phyloP scores from a whole-genome alignment of 2,113 vertebrate genomes.

The Trematocara unimaculatum region DNA sequence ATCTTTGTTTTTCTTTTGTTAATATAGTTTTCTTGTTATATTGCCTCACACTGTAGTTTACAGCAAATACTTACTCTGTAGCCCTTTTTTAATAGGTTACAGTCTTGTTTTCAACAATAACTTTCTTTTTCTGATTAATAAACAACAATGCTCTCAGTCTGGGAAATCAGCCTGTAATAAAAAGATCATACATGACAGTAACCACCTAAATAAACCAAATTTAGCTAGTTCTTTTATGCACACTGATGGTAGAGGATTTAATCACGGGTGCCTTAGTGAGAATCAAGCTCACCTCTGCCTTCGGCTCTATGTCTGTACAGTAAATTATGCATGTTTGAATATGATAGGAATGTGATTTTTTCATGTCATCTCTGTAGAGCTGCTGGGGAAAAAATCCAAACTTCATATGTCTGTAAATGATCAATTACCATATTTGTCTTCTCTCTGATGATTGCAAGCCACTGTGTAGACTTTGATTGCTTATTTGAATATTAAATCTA shows the following conservation, averaged over 20 bases:
- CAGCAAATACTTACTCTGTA: background rate
- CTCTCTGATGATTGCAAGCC: constrained; percentile 30
- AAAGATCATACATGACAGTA: background rate
- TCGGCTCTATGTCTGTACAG: constrained; percentile 18
- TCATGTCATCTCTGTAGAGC: background rate
- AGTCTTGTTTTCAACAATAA: background rate
- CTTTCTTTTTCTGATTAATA: background rate
- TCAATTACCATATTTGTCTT: background rate
- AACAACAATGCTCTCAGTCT: background rate
- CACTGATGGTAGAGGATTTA: background rate
- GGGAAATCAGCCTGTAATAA: background rate
- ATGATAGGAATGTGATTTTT: constrained; percentile 10
- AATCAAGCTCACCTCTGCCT: constrained; percentile 14
- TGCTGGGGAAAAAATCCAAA: background rate
- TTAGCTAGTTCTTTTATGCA: background rate
- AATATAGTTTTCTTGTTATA: background rate
- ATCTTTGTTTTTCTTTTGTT: background rate
- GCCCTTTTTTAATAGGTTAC: background rate
- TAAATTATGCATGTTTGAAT: constrained; percentile 14
- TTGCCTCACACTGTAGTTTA: background rate
- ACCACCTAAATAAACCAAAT: background rate
- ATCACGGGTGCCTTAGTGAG: constrained; percentile 21
- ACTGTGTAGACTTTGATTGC: constrained; percentile 11
- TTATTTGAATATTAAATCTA: constrained; percentile 63
- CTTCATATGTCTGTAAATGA: constrained; percentile 10